A percentile compares a stretch with the other conserved stretches of the same genome.
Evolutionary conservation across 2,888 invertebrate genomes (phyloP).

Genomic region (Pterobdella sp.): DNA sequence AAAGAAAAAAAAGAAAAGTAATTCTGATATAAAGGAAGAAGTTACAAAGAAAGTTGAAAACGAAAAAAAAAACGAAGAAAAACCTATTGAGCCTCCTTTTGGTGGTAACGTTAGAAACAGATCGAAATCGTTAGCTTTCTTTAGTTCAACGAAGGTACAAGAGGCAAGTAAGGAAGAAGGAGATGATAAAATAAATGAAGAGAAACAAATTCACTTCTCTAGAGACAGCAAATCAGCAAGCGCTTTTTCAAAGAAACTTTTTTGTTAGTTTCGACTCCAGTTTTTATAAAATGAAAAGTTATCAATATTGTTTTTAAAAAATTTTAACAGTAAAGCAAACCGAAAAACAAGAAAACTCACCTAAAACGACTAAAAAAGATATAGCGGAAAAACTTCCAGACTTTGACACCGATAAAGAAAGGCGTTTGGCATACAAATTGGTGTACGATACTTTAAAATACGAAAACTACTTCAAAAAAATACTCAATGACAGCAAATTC

Average conservation of each 20-base stretch:
- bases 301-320: too few species aligned
- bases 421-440: slow-evolving; percentile 2
- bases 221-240: neutral
- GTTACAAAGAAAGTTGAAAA: neutral
- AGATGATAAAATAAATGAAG: too few species aligned
- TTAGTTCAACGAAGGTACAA: too few species aligned
- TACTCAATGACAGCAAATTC: slow-evolving; percentile 19
- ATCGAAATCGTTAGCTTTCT: too few species aligned
- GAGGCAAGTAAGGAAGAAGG: too few species aligned
- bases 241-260: too few species aligned
- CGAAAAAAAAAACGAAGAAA: neutral
- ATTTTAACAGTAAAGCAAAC: neutral
- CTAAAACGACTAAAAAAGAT: neutral
- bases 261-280: too few species aligned
- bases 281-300: too few species aligned
- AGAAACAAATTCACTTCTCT: neutral
- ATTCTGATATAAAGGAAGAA: neutral
- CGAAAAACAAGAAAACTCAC: neutral
- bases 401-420: slow-evolving; percentile 21
- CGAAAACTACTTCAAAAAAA: slow-evolving; percentile 13
- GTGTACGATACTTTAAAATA: slow-evolving; percentile 22
- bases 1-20: neutral
- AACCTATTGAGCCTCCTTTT: too few species aligned
- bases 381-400: neutral
- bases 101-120: too few species aligned